Evolutionary conservation across 2,888 invertebrate species (phyloP).

Genomic region (Andrena minutula): DNA sequence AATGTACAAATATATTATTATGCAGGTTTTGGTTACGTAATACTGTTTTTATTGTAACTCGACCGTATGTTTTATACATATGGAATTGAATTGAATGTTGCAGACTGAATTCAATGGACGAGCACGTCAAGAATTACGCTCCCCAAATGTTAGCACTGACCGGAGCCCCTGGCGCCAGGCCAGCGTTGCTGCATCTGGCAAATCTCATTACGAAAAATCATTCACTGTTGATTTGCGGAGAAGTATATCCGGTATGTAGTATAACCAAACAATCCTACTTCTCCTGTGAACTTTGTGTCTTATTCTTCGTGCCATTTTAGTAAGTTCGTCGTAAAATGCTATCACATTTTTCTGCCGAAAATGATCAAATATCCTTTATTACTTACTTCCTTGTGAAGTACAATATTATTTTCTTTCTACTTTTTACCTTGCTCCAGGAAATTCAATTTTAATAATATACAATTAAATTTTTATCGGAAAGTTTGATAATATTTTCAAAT

Average conservation of each 20-base stretch:
- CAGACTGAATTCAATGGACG: constrained; percentile 92
- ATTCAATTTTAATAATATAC: too few species aligned
- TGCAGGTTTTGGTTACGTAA: too few species aligned
- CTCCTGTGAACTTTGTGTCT: not conserved
- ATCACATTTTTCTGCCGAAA: too few species aligned
- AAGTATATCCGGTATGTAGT: constrained; percentile 90
- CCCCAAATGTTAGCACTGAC: constrained; percentile 96
- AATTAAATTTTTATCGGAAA: too few species aligned
- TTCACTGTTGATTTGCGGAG: constrained; percentile 95
- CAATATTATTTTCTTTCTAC: too few species aligned
- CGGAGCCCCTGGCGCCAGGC: constrained; percentile 93
- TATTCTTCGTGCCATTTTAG: not conserved
- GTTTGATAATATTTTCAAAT: too few species aligned
- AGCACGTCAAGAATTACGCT: constrained; percentile 99
- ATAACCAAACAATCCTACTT: constrained; percentile 11
- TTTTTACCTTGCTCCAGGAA: too few species aligned
- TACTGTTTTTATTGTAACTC: too few species aligned
- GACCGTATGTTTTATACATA: not conserved
- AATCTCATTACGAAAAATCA: constrained; percentile 96
- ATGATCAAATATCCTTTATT: too few species aligned
- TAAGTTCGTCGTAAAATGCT: too few species aligned
- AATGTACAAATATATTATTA: too few species aligned
- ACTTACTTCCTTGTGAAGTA: too few species aligned
- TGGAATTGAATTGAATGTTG: constrained; percentile 6
- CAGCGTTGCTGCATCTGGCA: constrained; percentile 96